Conservation (phyloP, 2,113 vertebrate species). For the Mastomys coucha region DNA sequence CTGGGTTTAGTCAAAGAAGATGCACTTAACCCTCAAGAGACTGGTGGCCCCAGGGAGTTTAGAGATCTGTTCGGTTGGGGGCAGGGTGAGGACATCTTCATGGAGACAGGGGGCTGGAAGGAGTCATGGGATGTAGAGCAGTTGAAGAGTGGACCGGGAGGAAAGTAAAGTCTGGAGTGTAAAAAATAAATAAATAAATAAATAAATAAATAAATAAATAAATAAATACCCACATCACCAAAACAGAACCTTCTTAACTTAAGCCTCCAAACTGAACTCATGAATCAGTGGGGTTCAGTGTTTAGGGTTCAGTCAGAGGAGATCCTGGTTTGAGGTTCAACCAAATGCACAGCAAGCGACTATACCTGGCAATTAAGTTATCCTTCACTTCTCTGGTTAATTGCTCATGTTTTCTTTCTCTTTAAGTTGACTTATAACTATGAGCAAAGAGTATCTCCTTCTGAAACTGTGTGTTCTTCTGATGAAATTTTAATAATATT, state of each 20-base stretch:
- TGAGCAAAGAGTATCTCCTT: background rate
- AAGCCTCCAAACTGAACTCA: background rate
- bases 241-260: background rate
- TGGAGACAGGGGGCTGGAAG: no score
- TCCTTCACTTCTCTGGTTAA: background rate
- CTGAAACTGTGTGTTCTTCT: background rate
- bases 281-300: background rate
- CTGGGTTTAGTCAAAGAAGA: no score
- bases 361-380: background rate
- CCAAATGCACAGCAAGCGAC: background rate
- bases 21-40: no score
- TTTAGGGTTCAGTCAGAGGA: no score
- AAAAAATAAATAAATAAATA: no score
- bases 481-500: background rate
- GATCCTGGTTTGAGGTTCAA: background rate
- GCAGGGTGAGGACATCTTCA: no score
- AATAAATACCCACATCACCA: background rate
- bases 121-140: no score
- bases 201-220: no score
- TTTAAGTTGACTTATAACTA: background rate
- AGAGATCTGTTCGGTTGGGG: no score
- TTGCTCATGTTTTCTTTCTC: background rate
- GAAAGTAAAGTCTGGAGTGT: no score
- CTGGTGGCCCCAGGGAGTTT: no score
- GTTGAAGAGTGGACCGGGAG: no score